Evolutionary conservation across 1,140 invertebrate genomes (phyloP).

Genomic region (Drosophila kohkoa): DNA sequence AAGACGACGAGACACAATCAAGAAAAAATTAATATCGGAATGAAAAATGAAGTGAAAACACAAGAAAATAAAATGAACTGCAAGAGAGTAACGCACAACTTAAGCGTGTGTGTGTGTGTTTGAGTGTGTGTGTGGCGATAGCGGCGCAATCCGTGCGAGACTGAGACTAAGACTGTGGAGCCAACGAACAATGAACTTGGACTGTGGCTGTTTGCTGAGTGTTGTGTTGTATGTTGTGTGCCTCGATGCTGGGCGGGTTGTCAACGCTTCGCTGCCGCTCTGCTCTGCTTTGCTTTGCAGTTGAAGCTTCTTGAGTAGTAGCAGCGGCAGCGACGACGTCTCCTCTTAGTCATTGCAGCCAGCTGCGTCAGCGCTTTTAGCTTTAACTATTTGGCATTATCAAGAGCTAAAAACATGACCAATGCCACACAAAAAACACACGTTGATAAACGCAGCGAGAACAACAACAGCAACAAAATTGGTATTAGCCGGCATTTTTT

Average conservation of each 20-base stretch:
- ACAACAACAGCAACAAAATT: constrained; percentile 37
- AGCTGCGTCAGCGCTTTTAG: constrained; percentile 40
- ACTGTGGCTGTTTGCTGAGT: constrained; percentile 39
- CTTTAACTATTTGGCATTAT: constrained; percentile 67
- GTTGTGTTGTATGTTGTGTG: not conserved
- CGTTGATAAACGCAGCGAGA: constrained; percentile 51
- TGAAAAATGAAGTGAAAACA: constrained; percentile 23
- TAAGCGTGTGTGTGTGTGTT: constrained; percentile 14
- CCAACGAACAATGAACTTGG: constrained; percentile 78
- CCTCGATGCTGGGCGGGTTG: constrained; percentile 48
- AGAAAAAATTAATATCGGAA: constrained; percentile 42
- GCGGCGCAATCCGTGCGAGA: constrained; percentile 52
- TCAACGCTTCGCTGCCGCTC: constrained; percentile 68
- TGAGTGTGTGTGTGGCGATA: constrained; percentile 28
- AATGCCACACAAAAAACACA: constrained; percentile 35
- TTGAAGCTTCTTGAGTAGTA: constrained; percentile 31
- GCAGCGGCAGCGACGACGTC: constrained; percentile 19
- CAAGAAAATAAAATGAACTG: constrained; percentile 27
- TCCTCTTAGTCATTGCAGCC: constrained; percentile 59
- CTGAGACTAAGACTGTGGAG: constrained; percentile 56
- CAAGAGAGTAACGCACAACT: constrained; percentile 33
- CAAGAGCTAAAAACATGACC: constrained; percentile 62
- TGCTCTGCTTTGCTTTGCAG: constrained; percentile 10
- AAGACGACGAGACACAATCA: constrained; percentile 37
- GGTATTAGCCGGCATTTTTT: constrained; percentile 59